Conservation (phyloP, 2,797 vertebrate genomes). For the Kryptopterus vitreolus region DNA sequence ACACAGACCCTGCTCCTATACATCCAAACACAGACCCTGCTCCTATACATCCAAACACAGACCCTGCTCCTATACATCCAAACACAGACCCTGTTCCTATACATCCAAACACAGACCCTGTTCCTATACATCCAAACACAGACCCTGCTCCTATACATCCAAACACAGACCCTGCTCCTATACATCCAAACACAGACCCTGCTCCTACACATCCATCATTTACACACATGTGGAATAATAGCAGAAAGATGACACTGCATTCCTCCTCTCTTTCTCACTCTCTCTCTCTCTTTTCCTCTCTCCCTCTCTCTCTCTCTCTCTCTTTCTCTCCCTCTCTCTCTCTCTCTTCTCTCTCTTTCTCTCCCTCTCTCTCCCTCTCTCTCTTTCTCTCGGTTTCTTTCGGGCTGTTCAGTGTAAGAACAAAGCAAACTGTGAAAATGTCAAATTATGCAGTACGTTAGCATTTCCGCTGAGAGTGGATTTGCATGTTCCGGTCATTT, state of each 20-base stretch:
- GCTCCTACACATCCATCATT: neutral
- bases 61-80: too few relatives aligned
- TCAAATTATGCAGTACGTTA: constrained; percentile 44
- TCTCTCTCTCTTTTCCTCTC: neutral
- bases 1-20: too few relatives aligned
- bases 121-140: too few relatives aligned
- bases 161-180: too few relatives aligned
- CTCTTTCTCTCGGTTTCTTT: neutral
- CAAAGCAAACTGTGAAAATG: constrained; percentile 55
- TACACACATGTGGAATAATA: neutral
- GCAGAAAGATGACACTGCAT: constrained; percentile 26
- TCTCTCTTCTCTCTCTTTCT: neutral
- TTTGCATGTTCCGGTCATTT: constrained; percentile 51
- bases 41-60: too few relatives aligned
- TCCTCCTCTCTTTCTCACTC: neutral
- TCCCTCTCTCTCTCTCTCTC: neutral
- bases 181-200: too few relatives aligned
- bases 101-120: too few relatives aligned
- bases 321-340: neutral
- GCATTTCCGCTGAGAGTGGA: constrained; percentile 39
- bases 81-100: too few relatives aligned
- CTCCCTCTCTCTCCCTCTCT: constrained; percentile 1
- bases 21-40: too few relatives aligned
- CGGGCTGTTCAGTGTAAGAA: constrained; percentile 34
- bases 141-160: too few relatives aligned